Conservation (phyloP, 2,113 vertebrate genomes). For the Hydrochoerus hydrochaeris region DNA sequence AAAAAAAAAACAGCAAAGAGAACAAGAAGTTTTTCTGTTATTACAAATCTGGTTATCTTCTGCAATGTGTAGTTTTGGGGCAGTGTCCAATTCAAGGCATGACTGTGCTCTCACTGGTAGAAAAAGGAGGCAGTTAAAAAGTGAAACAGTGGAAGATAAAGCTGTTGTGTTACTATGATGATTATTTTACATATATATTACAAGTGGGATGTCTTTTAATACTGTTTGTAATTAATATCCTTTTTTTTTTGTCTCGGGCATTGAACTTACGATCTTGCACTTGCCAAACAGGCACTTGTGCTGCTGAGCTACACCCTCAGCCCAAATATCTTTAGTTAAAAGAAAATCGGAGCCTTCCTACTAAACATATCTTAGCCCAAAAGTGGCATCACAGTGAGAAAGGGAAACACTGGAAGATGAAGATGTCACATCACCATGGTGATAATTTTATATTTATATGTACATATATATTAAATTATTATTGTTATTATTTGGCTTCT, state of each 20-base stretch:
- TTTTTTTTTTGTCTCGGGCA: no score
- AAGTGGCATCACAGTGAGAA: not conserved
- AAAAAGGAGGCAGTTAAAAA: not conserved
- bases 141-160: no score
- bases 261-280: no score
- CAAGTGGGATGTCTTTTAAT: no score
- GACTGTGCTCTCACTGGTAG: not conserved
- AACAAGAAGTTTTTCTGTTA: not conserved
- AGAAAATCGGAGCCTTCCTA: not conserved
- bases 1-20: not conserved
- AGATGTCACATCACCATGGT: no score
- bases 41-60: not conserved
- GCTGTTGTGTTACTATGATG: no score
- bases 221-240: not conserved
- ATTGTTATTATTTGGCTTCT: no score
- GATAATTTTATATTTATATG: not conserved
- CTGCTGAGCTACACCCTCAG: no score
- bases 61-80: not conserved
- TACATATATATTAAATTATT: not conserved
- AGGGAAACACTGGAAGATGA: no score
- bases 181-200: no score
- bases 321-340: not conserved
- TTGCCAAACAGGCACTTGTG: no score
- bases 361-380: not conserved
- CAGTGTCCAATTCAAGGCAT: not conserved